Percentiles rank a stretch among this genome's conserved stretches.
phyloP scores from a whole-genome alignment of 2,888 invertebrate species.

The Bedellia somnulentella region DNA sequence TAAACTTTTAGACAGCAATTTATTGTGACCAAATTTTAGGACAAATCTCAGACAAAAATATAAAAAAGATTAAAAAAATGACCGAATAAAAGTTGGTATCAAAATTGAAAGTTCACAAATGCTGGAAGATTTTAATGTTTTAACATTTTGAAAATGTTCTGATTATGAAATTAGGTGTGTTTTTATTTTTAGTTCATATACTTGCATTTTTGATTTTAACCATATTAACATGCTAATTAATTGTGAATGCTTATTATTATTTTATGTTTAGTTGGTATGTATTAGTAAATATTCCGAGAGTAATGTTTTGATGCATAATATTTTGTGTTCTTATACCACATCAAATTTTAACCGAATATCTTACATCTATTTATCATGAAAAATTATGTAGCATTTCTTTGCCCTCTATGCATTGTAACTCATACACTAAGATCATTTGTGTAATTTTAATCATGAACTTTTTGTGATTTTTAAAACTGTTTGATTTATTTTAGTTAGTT shows the following conservation, averaged over 20 bases:
- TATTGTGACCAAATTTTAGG: no score
- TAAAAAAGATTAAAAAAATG: no score
- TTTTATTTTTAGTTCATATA: constrained; percentile 17
- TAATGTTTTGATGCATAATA: constrained; percentile 40
- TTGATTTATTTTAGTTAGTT: no score
- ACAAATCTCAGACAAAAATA: constrained; percentile 16
- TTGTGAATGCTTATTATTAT: constrained; percentile 30
- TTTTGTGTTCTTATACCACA: constrained; percentile 2
- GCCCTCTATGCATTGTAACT: constrained; percentile 19
- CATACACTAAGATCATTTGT: constrained; percentile 18
- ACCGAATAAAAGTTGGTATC: constrained; percentile 2
- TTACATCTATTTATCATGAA: background rate
- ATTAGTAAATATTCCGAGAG: constrained; percentile 14
- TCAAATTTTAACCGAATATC: constrained; percentile 12
- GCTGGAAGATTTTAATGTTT: constrained; percentile 5
- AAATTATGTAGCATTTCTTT: constrained; percentile 38
- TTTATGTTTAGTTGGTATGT: constrained; percentile 21
- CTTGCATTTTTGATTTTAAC: constrained; percentile 57
- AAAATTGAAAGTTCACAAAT: background rate
- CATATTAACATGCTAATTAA: constrained; percentile 50
- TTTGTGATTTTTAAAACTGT: no score
- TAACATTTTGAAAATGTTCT: constrained; percentile 38
- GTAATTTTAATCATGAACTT: constrained; percentile 54
- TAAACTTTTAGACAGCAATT: no score
- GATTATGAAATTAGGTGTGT: constrained; percentile 32